Percentiles rank a stretch among this genome's conserved stretches.
These are phyloP conservation scores for Leptinotarsa tumamoca DNA, from an alignment of 2,888 invertebrate species.

Conservation along the genomic window DNA sequence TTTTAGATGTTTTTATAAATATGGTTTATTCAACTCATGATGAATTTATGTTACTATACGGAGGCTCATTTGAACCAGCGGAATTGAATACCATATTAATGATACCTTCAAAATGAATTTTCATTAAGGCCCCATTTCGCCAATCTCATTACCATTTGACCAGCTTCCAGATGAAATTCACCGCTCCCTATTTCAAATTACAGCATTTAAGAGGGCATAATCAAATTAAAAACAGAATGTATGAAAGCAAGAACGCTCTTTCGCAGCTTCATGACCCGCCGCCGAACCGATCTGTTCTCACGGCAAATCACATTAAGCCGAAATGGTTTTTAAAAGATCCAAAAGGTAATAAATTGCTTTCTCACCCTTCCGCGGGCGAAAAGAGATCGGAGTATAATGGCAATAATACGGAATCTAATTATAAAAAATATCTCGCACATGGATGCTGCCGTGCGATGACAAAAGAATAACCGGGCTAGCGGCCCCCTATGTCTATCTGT, in stretches of 20 bases:
- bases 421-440: constrained; percentile 63
- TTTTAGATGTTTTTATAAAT: too few relatives aligned
- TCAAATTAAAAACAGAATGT: constrained; percentile 35
- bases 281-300: constrained; percentile 34
- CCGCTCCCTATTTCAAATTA: constrained; percentile 35
- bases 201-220: constrained; percentile 33
- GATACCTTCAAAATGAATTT: neutral
- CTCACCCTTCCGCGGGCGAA: constrained; percentile 41
- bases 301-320: constrained; percentile 46
- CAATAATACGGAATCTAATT: constrained; percentile 62
- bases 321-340: constrained; percentile 48
- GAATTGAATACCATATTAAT: neutral
- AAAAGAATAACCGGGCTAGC: constrained; percentile 39
- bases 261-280: constrained; percentile 40
- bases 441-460: constrained; percentile 51
- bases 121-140: neutral
- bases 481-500: constrained; percentile 54
- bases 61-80: too few relatives aligned
- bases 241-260: constrained; percentile 38
- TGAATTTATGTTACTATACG: too few relatives aligned
- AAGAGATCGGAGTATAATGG: constrained; percentile 33
- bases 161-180: constrained; percentile 1
- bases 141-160: neutral
- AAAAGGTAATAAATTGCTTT: constrained; percentile 49
- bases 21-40: too few relatives aligned